Conservation (phyloP, 2,888 invertebrate species). For the Pantelozetes paolii region DNA sequence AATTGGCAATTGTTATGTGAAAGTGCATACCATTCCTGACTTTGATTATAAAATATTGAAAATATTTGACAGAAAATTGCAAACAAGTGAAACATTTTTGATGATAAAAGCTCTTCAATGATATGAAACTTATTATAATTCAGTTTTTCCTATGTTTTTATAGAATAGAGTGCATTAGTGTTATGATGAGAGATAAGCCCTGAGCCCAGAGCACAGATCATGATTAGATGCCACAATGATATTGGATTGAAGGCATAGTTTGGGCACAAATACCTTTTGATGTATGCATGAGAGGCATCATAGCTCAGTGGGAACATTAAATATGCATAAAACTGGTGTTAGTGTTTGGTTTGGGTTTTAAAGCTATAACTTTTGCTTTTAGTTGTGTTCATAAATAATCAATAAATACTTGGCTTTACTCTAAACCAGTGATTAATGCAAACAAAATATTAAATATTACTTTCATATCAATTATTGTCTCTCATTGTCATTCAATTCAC, state of each 20-base stretch:
- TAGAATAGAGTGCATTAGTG: background rate
- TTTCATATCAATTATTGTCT: too few species aligned
- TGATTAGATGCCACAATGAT: constrained; percentile 11
- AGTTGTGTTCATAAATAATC: constrained; percentile 30
- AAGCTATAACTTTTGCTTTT: background rate
- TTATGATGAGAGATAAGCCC: constrained; percentile 27
- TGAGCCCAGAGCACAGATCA: background rate
- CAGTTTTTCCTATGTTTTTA: too few species aligned
- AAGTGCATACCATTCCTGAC: too few species aligned
- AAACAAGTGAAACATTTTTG: too few species aligned
- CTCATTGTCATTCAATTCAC: too few species aligned
- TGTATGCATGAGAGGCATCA: constrained; percentile 14
- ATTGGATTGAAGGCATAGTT: constrained; percentile 2
- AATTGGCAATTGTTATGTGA: too few species aligned
- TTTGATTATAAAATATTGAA: too few species aligned
- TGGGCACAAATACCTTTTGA: constrained; percentile 29
- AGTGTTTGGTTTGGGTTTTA: constrained; percentile 1
- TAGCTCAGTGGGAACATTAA: constrained; percentile 25
- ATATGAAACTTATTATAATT: background rate
- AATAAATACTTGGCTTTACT: constrained; percentile 29
- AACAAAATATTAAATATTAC: too few species aligned
- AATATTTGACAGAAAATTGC: too few species aligned
- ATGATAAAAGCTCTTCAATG: background rate
- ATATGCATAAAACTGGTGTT: constrained; percentile 33
- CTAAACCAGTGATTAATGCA: background rate